These are phyloP conservation scores for Phasia obesa DNA, from an alignment of 2,888 invertebrate species.

Conservation along the genomic window DNA sequence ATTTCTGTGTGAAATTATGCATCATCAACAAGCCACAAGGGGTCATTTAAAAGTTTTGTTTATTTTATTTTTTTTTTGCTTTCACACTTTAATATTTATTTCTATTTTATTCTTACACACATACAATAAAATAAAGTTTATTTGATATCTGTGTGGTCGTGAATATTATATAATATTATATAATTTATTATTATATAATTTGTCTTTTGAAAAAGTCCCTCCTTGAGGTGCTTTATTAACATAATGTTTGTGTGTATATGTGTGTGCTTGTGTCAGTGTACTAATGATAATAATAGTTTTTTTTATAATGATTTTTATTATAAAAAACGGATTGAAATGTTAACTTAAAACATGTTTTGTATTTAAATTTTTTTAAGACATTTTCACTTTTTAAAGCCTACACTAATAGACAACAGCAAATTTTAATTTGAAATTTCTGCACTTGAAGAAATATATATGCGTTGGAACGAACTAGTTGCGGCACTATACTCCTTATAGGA, in stretches of 20 bases:
- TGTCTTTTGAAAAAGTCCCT: conserved; percentile 61
- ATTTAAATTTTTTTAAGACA: too few species aligned
- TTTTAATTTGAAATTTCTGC: too few species aligned
- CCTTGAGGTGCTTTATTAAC: conserved; percentile 61
- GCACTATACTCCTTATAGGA: too few species aligned
- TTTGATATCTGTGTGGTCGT: conserved; percentile 30
- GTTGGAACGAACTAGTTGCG: too few species aligned
- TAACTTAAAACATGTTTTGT: neutral
- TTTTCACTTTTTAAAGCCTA: too few species aligned
- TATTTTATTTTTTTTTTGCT: conserved; percentile 38
- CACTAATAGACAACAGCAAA: too few species aligned
- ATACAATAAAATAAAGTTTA: conserved; percentile 34
- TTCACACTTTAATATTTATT: conserved; percentile 28
- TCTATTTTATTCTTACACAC: neutral
- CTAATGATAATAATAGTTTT: conserved; percentile 20
- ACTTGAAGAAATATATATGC: too few species aligned
- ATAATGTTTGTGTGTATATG: neutral
- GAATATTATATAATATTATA: too few species aligned
- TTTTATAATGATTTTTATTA: conserved; percentile 33
- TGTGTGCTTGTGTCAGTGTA: neutral
- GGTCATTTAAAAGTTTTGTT: conserved; percentile 77
- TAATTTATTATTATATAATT: too few species aligned
- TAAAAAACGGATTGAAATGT: conserved; percentile 38
- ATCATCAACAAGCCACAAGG: conserved; percentile 71
- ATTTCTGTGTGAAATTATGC: conserved; percentile 71